Percentiles rank a stretch among this genome's conserved stretches.
phyloP scores from a whole-genome alignment of 2,888 invertebrate species.

The Serripes groenlandicus region DNA sequence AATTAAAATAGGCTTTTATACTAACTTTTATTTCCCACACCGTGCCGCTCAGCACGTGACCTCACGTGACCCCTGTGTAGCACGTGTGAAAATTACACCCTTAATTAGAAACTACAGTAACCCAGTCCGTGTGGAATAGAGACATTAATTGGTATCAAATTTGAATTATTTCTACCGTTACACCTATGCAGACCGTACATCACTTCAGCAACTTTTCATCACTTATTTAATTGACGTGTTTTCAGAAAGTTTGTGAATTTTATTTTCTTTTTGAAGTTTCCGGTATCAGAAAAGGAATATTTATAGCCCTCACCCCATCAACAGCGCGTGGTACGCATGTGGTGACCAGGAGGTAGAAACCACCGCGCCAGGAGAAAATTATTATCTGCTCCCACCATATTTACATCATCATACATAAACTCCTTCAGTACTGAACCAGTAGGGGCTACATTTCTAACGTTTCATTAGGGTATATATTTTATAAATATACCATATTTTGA shows the following conservation, averaged over 20 bases:
- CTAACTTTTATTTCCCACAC: constrained; percentile 42
- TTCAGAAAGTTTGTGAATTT: constrained; percentile 42
- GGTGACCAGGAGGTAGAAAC: constrained; percentile 24
- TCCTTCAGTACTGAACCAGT: no score
- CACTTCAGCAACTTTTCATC: constrained; percentile 21
- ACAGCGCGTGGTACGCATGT: constrained; percentile 17
- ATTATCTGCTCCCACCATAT: no score
- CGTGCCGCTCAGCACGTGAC: constrained; percentile 36
- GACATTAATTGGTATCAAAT: constrained; percentile 30
- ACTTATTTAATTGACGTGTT: constrained; percentile 14
- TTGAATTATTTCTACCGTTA: constrained; percentile 25
- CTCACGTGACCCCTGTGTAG: constrained; percentile 23
- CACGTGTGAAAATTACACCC: constrained; percentile 41
- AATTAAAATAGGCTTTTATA: constrained; percentile 16
- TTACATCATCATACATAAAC: no score
- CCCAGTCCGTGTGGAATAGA: constrained; percentile 22
- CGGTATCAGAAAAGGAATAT: constrained; percentile 41
- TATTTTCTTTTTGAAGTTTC: constrained; percentile 63
- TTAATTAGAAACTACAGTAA: constrained; percentile 46
- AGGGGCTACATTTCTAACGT: no score
- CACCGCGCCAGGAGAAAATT: constrained; percentile 6
- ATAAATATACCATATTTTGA: no score
- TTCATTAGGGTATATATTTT: no score
- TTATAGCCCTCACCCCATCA: constrained; percentile 8
- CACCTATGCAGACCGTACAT: constrained; percentile 17